Evolutionary conservation across 2,888 invertebrate species (phyloP).

Genomic region (Erpobdella octoculata): DNA sequence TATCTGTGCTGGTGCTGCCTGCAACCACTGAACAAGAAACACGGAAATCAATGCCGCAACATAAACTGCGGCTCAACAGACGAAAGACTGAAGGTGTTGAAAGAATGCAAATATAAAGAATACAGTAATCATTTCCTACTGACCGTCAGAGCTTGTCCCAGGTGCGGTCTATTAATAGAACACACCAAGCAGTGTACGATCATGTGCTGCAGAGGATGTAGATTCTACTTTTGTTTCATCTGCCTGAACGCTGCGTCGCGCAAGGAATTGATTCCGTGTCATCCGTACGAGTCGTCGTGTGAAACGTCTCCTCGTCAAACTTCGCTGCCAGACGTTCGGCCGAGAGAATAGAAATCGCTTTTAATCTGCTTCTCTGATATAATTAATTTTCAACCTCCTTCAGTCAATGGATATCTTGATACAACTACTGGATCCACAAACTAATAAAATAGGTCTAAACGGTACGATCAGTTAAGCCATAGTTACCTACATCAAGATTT

Average conservation of each 20-base stretch:
- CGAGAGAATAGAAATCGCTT: too few relatives aligned
- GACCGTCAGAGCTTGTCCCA: conserved; percentile 14
- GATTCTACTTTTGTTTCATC: conserved; percentile 21
- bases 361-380: too few relatives aligned
- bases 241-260: conserved; percentile 3
- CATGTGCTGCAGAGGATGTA: conserved; percentile 14
- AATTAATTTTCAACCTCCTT: too few relatives aligned
- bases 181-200: not conserved
- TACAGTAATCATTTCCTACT: not conserved
- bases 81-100: conserved; percentile 4
- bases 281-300: conserved; percentile 9
- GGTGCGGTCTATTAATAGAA: conserved; percentile 14
- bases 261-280: not conserved
- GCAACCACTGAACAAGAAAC: not conserved
- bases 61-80: not conserved
- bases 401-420: too few relatives aligned
- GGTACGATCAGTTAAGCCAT: too few relatives aligned
- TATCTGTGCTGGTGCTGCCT: conserved; percentile 16
- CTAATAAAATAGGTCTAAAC: too few relatives aligned
- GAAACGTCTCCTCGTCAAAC: conserved; percentile 11
- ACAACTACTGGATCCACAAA: too few relatives aligned
- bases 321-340: not conserved
- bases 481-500: too few relatives aligned
- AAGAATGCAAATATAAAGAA: conserved; percentile 9
- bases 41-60: not conserved